Base-by-base conservation (phyloP, 2,113 vertebrate genomes). In the Heptranchias perlo region DNA sequence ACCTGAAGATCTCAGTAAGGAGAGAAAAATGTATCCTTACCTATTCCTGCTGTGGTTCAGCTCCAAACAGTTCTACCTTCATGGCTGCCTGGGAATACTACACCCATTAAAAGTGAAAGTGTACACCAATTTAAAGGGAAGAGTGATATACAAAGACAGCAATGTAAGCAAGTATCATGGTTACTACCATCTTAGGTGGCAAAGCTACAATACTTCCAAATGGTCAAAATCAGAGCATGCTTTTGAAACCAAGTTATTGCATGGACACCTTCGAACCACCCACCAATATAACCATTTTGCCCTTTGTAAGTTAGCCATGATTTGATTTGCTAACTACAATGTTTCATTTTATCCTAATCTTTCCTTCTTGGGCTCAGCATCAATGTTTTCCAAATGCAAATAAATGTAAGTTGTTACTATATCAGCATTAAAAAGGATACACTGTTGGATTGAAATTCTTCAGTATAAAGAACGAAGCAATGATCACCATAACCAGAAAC, bases 381-480 rank as follows among this genome's bases (percentile, higher is more conserved):
- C 58, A 58, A 58, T 58, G 35, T 31, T 35, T 58, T 21, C 16
- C 6, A 62, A 62, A 62, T 39, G 14, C n/a, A 93, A 62, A 82
- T 44, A 93, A 62, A 21, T 64, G 21, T n/a, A 62, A 21, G 39
- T 4, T 21, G 61, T 93, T 39, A n/a, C 16, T 39, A 93, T 62
- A 39, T 44, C 54, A 39, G 23, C 35, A 86, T 61, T 35, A 96
- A 49, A 96, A 98, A 99, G 98, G 99, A 99, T 99, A 99, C 99
- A 99, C 99, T 0, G 99, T 99, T 86, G 99, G 99, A 97, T 99
- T 99, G 98, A 99, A 99, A 97, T 99, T 99, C 98, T 98, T 99
- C 97, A 99, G 96, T 96, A 99, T 97, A 96, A 99, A 99, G 97
- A 99, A 99, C 14, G 99, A 99, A 84, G 99, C 99, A 0, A 99